These are phyloP conservation scores for Ichneumoninae sp. DNA, from an alignment of 2,888 invertebrate genomes.

Conservation along the genomic window DNA sequence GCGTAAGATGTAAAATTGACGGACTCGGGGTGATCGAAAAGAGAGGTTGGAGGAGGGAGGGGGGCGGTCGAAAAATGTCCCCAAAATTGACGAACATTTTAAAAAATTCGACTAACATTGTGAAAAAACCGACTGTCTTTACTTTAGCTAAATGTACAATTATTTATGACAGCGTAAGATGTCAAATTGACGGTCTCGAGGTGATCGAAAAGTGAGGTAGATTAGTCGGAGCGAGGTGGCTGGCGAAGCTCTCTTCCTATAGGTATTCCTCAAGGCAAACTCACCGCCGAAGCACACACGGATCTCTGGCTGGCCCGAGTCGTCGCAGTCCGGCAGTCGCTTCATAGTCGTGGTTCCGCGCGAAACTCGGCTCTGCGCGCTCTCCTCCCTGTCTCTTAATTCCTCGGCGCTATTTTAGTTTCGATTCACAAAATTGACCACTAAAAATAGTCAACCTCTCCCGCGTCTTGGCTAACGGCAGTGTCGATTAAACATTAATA, in stretches of 20 bases:
- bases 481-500: not conserved
- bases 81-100: too few species aligned
- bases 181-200: not conserved
- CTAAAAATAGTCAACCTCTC: not conserved
- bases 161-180: not conserved
- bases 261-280: slow-evolving; percentile 38
- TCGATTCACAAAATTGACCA: slow-evolving; percentile 4
- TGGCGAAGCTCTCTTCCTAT: slow-evolving; percentile 3
- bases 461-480: not conserved
- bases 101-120: too few species aligned
- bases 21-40: too few species aligned
- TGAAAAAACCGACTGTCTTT: too few species aligned
- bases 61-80: too few species aligned
- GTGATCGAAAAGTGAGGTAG: not conserved
- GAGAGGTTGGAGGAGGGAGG: too few species aligned
- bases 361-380: slow-evolving; percentile 57
- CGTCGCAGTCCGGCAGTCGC: slow-evolving; percentile 73
- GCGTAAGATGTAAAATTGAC: too few species aligned
- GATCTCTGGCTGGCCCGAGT: slow-evolving; percentile 37
- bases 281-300: slow-evolving; percentile 58
- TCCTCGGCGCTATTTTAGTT: slow-evolving; percentile 49
- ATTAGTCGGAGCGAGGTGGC: slow-evolving; percentile 1
- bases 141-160: too few species aligned
- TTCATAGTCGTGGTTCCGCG: slow-evolving; percentile 74
- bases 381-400: slow-evolving; percentile 39